These are phyloP conservation scores for Leptopilina boulardi DNA, from an alignment of 1,140 invertebrate species.

Conservation along the genomic window DNA sequence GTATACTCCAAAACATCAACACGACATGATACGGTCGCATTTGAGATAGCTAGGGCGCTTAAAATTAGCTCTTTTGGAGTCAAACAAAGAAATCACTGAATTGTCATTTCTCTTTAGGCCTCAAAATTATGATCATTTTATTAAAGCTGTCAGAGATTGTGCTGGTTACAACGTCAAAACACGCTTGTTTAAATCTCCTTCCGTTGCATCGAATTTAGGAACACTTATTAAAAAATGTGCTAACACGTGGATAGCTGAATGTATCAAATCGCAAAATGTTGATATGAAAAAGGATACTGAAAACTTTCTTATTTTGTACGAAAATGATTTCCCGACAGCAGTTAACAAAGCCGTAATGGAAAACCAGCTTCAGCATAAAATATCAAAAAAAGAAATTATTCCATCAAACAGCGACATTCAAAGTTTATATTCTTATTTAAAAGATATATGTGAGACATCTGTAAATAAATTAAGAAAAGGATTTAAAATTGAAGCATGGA, in stretches of 20 bases:
- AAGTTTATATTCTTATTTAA: slow-evolving; percentile 22
- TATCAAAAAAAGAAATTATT: slow-evolving; percentile 24
- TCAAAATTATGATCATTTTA: slow-evolving; percentile 23
- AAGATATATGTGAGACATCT: background rate
- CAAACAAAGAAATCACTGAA: slow-evolving; percentile 26
- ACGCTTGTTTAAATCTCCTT: slow-evolving; percentile 17
- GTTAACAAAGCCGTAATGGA: slow-evolving; percentile 39
- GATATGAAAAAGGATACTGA: slow-evolving; percentile 35
- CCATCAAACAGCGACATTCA: slow-evolving; percentile 33
- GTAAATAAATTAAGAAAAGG: slow-evolving; percentile 1
- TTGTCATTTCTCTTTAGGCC: slow-evolving; percentile 34
- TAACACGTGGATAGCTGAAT: background rate
- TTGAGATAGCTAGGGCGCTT: slow-evolving; percentile 40
- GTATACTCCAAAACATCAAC: slow-evolving; percentile 37
- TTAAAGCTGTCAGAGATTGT: slow-evolving; percentile 10
- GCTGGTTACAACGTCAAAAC: slow-evolving; percentile 33
- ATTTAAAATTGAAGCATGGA: background rate
- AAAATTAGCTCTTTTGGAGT: background rate
- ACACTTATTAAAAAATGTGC: slow-evolving; percentile 41
- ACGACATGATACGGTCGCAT: slow-evolving; percentile 40
- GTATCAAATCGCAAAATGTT: slow-evolving; percentile 35
- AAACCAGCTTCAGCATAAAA: slow-evolving; percentile 38
- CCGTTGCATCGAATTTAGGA: slow-evolving; percentile 34
- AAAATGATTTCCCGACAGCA: slow-evolving; percentile 41
- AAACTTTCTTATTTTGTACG: slow-evolving; percentile 39